Base-by-base conservation (phyloP, 2,888 invertebrate species). In the Perdita meconis region DNA sequence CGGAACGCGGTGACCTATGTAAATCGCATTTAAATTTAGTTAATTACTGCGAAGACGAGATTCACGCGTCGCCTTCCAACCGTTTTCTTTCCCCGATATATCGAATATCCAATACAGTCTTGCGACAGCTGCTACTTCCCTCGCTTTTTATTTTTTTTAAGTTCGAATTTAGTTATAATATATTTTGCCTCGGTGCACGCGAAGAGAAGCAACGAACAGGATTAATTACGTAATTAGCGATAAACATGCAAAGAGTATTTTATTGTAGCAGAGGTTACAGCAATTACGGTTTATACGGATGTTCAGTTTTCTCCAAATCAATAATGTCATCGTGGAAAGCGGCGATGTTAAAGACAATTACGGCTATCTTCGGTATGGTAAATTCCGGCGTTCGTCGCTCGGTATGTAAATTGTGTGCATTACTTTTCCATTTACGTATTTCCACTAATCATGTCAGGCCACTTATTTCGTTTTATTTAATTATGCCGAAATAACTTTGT, bases 201-300 rank as follows among this genome's bases (percentile, higher is more conserved):
- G 12, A 38, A 12, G 22, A n/a, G 57, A 38, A 36, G 60, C 53
- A 47, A 42, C 30, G 22, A 10, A 34, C 26, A 51, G 38, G n/a
- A 13, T 36, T 67, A 71, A 81, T 82, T 71, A 59, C 61, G 56
- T 10, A 40, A 24, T 19, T 55, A 34, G 10, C 65, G 55, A 50
- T 81, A 78, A 74, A 55, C 60, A 71, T n/a, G 73, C 60, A 53
- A 70, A 61, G 42, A 30, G 12, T 47, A 65, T 82, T 82, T 76
- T 73, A 76, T 73, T 63, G 66, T 51, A 44, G 24, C 47, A 60
- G 60, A 71, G 72, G 67, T 80, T 78, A 80, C 50, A 69, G 59
- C 80, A 83, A 83, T 83, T 80, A 69, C 70, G 55, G 50, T 71
- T 61, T 63, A 72, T 80, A 70, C 50, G 66, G 72, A 67, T 80